phyloP scores from a whole-genome alignment of 2,797 vertebrate genomes.

The Fundulus diaphanus region DNA sequence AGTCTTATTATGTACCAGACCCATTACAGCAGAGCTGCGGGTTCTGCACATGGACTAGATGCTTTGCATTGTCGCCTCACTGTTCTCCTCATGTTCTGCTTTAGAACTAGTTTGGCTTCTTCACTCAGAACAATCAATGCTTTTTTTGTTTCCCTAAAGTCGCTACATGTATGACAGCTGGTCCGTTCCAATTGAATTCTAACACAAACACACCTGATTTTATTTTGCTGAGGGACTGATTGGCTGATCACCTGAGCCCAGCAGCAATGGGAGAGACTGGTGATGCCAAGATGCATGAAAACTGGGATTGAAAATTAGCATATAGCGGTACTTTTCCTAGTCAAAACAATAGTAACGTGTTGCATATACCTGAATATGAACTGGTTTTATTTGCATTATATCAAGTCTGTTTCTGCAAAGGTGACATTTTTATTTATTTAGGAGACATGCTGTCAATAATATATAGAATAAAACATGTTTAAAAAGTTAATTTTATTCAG shows the following conservation, averaged over 20 bases:
- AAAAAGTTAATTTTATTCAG: too few relatives aligned
- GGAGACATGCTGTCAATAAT: too few relatives aligned
- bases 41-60: conserved; percentile 4
- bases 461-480: too few relatives aligned
- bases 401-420: too few relatives aligned
- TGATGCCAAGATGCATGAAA: background rate
- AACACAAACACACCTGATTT: background rate
- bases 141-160: background rate
- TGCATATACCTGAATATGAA: too few relatives aligned
- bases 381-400: too few relatives aligned
- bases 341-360: too few relatives aligned
- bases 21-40: background rate
- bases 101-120: conserved; percentile 2
- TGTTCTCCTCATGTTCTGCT: background rate
- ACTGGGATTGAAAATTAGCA: background rate
- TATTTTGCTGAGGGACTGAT: background rate
- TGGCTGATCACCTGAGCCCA: background rate
- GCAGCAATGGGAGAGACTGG: background rate
- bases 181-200: background rate
- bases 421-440: too few relatives aligned
- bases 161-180: background rate
- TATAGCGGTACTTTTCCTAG: too few relatives aligned
- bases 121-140: background rate
- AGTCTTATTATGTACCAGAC: conserved; percentile 1
- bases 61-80: conserved; percentile 4